Base-by-base conservation (phyloP, 2,888 invertebrate species). In the Gari tellinella region DNA sequence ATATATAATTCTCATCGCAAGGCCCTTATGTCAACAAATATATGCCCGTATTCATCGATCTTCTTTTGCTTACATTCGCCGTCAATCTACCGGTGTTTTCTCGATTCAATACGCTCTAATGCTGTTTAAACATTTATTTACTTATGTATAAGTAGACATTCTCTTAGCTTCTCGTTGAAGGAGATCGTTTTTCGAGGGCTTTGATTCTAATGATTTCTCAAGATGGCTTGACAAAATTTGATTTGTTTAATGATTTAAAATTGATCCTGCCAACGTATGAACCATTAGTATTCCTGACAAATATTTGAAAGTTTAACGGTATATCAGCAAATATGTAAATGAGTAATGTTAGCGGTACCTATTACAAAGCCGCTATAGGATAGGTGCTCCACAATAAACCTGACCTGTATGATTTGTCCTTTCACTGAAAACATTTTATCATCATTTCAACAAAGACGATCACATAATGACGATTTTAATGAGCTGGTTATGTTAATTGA, bases 41-140 rank as follows among this genome's bases (percentile, higher is more conserved):
- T 65, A 65, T 57, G 26, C 55, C 38, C 51, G 17, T 45, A 17
- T 48, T 31, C 56, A 74, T 74, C 69, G 65, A 65, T 60, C 57
- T 46, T 45, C 26, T n/a, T 51, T 68, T 74, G 61, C 68, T 65
- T 74, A 69, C 65, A 40, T 66, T 63, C 21, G 40, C 37, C 46
- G 43, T 49, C 43, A 31, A 31, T 31, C 31, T 31, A 31, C 31
- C 31, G 31, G 31, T 31, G 31, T 10, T 10, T 10, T 31, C 31
- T 31, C 31, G 31, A 31, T 31, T 31, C 31, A 31, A 31, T 31
- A 31, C 31, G 31, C 31, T 31, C 31, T 31, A 31, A 31, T 31
- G 31, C 31, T 31, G 31, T 31, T 31, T 31, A 31, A 31, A 31
- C 31, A 31, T 31, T 31, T 31, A 31, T 31, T 31, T 31, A 31